These are phyloP conservation scores for Uromys caudimaculatus DNA, from an alignment of 2,797 vertebrate genomes.

Conservation along the genomic window DNA sequence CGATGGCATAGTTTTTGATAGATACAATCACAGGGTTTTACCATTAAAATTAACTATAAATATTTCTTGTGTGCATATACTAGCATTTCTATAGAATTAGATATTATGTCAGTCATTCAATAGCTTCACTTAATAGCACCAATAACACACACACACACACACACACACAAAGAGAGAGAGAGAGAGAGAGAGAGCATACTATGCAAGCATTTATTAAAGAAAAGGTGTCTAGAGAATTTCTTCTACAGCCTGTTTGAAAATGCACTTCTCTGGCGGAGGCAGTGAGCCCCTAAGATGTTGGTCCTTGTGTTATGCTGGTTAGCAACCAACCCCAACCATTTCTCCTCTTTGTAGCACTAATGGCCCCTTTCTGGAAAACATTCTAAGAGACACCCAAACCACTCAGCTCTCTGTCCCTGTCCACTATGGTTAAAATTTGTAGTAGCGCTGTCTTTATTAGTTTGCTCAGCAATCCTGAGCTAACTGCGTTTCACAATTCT, in stretches of 20 bases:
- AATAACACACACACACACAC: neutral
- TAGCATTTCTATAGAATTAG: neutral
- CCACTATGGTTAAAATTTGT: slow-evolving; percentile 63
- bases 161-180: too few relatives aligned
- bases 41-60: slow-evolving; percentile 18
- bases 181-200: neutral
- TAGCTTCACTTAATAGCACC: slow-evolving; percentile 18
- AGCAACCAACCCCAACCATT: neutral
- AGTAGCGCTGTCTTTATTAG: slow-evolving; percentile 54
- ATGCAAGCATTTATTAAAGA: slow-evolving; percentile 35
- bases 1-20: neutral
- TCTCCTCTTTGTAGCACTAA: slow-evolving; percentile 55
- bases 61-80: neutral
- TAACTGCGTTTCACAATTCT: slow-evolving; percentile 72
- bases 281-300: neutral
- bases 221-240: neutral
- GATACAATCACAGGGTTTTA: neutral
- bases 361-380: slow-evolving; percentile 56
- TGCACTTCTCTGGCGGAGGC: neutral
- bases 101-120: slow-evolving; percentile 35
- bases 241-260: neutral
- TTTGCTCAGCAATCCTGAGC: slow-evolving; percentile 67
- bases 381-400: slow-evolving; percentile 61
- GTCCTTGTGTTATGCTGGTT: neutral
- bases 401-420: slow-evolving; percentile 67